Percentiles rank a stretch among this genome's conserved stretches.
Evolutionary conservation across 2,888 invertebrate species (phyloP).

Genomic region (Ptychoptera albimana): DNA sequence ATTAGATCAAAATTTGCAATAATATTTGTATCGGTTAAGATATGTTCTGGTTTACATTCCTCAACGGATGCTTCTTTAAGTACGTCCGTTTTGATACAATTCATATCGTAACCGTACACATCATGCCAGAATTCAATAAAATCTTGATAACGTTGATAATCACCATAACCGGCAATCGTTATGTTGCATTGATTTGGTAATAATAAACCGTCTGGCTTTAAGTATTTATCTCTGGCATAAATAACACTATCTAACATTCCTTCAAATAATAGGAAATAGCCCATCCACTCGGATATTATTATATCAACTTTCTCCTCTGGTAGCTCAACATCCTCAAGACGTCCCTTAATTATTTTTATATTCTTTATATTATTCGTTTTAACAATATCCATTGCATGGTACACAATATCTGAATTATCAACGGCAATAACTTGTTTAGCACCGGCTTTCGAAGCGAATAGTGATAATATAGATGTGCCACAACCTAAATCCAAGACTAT

Average conservation of each 20-base stretch:
- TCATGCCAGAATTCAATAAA: slow-evolving; percentile 79
- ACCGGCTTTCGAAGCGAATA: slow-evolving; percentile 94
- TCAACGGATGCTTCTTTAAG: slow-evolving; percentile 61
- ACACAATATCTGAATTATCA: slow-evolving; percentile 91
- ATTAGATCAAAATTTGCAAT: slow-evolving; percentile 60
- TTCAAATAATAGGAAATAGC: slow-evolving; percentile 90
- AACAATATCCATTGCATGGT: slow-evolving; percentile 89
- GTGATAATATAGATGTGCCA: slow-evolving; percentile 93
- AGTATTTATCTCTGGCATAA: slow-evolving; percentile 67
- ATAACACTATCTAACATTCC: slow-evolving; percentile 93
- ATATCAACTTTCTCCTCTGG: slow-evolving; percentile 68
- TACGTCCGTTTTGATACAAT: slow-evolving; percentile 71
- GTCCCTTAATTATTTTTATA: slow-evolving; percentile 67
- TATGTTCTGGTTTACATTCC: slow-evolving; percentile 37
- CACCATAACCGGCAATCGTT: slow-evolving; percentile 64
- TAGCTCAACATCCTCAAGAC: slow-evolving; percentile 66
- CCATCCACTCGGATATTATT: slow-evolving; percentile 98
- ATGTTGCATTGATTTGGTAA: slow-evolving; percentile 76
- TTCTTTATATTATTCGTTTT: slow-evolving; percentile 41
- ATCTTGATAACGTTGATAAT: slow-evolving; percentile 52
- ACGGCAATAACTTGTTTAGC: slow-evolving; percentile 82
- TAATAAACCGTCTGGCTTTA: slow-evolving; percentile 58
- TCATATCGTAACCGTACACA: slow-evolving; percentile 91
- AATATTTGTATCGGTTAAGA: slow-evolving; percentile 48
- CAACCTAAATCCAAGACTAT: slow-evolving; percentile 90